A percentile compares a stretch with the other conserved stretches of the same genome.
phyloP scores from a whole-genome alignment of 2,113 vertebrate genomes.

The Rattus norvegicus region GRCr8 NC_086023.1:89119001-89119500 shows the following conservation, averaged over 20 bases:
- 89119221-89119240: slow-evolving; percentile 31
- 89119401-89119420: not conserved
- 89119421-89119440: slow-evolving; percentile 65
- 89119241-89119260: slow-evolving; percentile 55
- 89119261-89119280: not conserved
- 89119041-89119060: slow-evolving; percentile 20
- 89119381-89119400: not conserved
- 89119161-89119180: slow-evolving; percentile 10
- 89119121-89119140: not conserved
- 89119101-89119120: slow-evolving; percentile 46
- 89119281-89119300: slow-evolving; percentile 76
- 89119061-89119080: not conserved
- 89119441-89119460: slow-evolving; percentile 59
- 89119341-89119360: slow-evolving; percentile 44
- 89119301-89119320: slow-evolving; percentile 76
- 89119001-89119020: slow-evolving; percentile 51
- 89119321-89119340: slow-evolving; percentile 78
- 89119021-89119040: not conserved
- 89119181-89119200: not conserved
- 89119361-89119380: slow-evolving; percentile 35
- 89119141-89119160: slow-evolving; percentile 32
- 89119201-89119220: not conserved
- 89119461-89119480: not conserved
- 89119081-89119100: slow-evolving; percentile 39
- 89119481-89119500: not conserved